Conservation (phyloP, 2,797 vertebrate species). For the Sebastes trivittatus region DNA sequence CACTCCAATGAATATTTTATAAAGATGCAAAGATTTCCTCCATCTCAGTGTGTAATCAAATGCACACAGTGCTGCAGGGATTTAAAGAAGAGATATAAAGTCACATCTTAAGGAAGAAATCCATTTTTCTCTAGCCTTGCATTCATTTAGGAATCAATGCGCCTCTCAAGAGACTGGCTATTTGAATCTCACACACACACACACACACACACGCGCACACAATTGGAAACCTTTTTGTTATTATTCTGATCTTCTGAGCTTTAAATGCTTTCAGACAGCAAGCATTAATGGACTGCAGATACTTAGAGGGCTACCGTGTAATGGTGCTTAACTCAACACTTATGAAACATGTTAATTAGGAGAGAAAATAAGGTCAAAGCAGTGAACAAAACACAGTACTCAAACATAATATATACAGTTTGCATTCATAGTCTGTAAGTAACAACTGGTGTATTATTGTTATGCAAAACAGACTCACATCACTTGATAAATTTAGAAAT, state of each 20-base stretch:
- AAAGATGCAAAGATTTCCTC: slow-evolving; percentile 84
- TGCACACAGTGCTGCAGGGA: slow-evolving; percentile 79
- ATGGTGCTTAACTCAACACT: slow-evolving; percentile 52
- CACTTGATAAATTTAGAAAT: not conserved
- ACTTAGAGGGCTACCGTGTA: slow-evolving; percentile 56
- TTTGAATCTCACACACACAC: slow-evolving; percentile 56
- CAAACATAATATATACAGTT: not conserved
- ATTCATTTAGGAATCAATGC: slow-evolving; percentile 86
- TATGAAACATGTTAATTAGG: slow-evolving; percentile 60
- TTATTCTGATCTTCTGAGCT: slow-evolving; percentile 77
- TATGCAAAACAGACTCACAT: not conserved
- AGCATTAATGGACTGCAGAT: slow-evolving; percentile 66
- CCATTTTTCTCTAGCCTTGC: slow-evolving; percentile 80
- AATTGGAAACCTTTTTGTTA: slow-evolving; percentile 65
- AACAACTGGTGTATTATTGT: slow-evolving; percentile 23
- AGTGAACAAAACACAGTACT: slow-evolving; percentile 1
- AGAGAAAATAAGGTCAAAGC: slow-evolving; percentile 59
- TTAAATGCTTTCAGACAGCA: slow-evolving; percentile 71
- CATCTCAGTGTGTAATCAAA: slow-evolving; percentile 83
- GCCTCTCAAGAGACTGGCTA: slow-evolving; percentile 74
- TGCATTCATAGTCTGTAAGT: slow-evolving; percentile 8
- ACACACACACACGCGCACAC: not conserved
- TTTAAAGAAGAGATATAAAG: slow-evolving; percentile 83
- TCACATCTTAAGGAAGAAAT: slow-evolving; percentile 80
- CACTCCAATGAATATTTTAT: slow-evolving; percentile 85